Conservation (phyloP, 2,888 invertebrate species). For the Tricholauxania praeusta region DNA sequence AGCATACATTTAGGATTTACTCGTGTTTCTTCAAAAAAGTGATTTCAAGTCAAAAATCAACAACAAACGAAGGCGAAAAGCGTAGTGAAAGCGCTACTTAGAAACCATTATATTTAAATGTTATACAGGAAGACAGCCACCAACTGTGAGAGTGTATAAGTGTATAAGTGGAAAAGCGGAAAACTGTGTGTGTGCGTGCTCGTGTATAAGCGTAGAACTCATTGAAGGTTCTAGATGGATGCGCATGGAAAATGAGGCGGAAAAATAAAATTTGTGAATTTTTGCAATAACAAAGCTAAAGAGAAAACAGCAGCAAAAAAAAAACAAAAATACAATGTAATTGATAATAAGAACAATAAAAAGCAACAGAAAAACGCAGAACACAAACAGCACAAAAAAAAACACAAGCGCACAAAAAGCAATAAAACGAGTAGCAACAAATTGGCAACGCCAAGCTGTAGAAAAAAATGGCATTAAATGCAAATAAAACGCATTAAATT, state of each 20-base stretch:
- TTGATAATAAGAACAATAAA: slow-evolving; percentile 32
- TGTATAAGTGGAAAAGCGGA: neutral
- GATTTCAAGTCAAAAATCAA: slow-evolving; percentile 11
- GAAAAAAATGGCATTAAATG: slow-evolving; percentile 23
- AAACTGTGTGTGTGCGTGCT: slow-evolving; percentile 1
- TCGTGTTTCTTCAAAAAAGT: neutral
- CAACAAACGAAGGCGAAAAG: neutral
- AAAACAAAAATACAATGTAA: slow-evolving; percentile 8
- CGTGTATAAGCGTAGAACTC: neutral
- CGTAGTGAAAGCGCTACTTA: neutral
- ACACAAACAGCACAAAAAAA: neutral
- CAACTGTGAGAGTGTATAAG: neutral
- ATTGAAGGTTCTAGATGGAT: slow-evolving; percentile 15
- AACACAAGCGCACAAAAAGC: neutral
- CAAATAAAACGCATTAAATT: slow-evolving; percentile 25
- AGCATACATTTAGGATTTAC: slow-evolving; percentile 13
- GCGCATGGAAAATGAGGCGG: slow-evolving; percentile 32
- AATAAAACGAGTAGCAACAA: slow-evolving; percentile 20
- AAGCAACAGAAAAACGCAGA: neutral
- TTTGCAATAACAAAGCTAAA: too few relatives aligned
- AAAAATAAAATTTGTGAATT: slow-evolving; percentile 19
- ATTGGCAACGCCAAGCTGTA: slow-evolving; percentile 9
- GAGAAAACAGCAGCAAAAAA: neutral
- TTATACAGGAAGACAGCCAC: neutral
- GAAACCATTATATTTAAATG: neutral